These are phyloP conservation scores for Chelmon rostratus DNA, from an alignment of 2,797 vertebrate species.

Conservation along the genomic window DNA sequence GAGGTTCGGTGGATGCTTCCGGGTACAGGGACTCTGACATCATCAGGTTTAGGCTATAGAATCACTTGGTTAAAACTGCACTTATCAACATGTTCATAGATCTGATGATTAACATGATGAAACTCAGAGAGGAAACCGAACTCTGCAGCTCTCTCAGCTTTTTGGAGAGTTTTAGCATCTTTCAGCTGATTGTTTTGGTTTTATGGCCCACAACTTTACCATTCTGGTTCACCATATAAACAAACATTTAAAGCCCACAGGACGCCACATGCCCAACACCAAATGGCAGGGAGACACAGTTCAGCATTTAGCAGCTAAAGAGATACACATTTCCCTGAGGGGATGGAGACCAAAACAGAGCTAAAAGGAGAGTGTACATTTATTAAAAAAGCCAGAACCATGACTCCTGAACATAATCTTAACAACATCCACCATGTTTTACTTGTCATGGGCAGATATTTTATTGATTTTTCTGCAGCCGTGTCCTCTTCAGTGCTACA, in stretches of 20 bases:
- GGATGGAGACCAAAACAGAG: constrained; percentile 1
- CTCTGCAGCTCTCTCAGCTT: not conserved
- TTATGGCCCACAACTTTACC: not conserved
- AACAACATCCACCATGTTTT: too few relatives aligned
- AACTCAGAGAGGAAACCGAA: not conserved
- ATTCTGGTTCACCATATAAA: not conserved
- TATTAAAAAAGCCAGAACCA: too few relatives aligned
- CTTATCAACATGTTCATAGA: not conserved
- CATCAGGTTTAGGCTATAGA: not conserved
- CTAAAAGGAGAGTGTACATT: not conserved
- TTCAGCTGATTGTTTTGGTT: constrained; percentile 4
- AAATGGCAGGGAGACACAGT: constrained; percentile 13
- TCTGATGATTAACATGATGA: not conserved
- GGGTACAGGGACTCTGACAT: not conserved
- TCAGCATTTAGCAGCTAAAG: not conserved
- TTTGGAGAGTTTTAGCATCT: too few relatives aligned
- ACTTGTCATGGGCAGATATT: too few relatives aligned
- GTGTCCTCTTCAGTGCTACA: not conserved
- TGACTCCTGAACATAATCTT: too few relatives aligned
- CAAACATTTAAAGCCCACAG: not conserved
- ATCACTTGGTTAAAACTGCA: not conserved
- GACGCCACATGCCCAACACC: not conserved
- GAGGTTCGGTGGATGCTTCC: not conserved
- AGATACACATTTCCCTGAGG: not conserved
- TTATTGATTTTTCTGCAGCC: not conserved